Base-by-base conservation (phyloP, 2,113 vertebrate species). In the Thermophis baileyi region DNA sequence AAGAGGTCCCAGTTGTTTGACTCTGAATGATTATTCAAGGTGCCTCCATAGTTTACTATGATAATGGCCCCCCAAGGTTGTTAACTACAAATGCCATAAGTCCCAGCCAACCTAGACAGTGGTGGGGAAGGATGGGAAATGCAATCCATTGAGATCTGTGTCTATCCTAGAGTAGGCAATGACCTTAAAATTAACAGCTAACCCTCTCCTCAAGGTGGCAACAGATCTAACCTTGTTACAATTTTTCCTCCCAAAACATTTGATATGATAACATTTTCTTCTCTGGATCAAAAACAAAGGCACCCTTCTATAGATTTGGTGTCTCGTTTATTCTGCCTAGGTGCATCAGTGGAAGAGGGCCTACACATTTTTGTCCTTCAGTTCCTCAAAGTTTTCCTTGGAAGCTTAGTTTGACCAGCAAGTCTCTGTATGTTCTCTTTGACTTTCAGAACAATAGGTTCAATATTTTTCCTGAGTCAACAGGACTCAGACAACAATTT, bases 1-100 rank as follows among this genome's bases (percentile, higher is more conserved):
- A 94, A 92, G n/a, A 93, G 91, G 93, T 90, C 89, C 20, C 94
- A 90, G 57, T 4, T 57, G 6, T 25, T n/a, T 85, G 51, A 18
- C 35, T 57, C 88, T 1, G 8, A 89, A 9, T 35, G 9, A 60
- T 46, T 27, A 50, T 46, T 86, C 24, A 60, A 53, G n/a, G n/a
- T 8, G 12, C 46, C 35, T 24, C 8, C 3, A 49, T n/a, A 40
- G 18, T 44, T 44, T 81, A 22, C 35, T 44, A 24, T 81, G 35
- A 40, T 22, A 22, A 81, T 22, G 18, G 35, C 9, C 35, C 7
- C 35, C 74, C 74, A 44, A 81, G 35, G 18, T 40, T 74, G 69
- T 74, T 81, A 81, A 40, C 35, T 40, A 44, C 74, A 81, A 81
- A 40, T 81, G 35, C 35, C 35, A 4, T 81, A 35, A 40, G 16